Percentiles rank a stretch among this genome's conserved stretches.
Evolutionary conservation across 2,113 vertebrate genomes (phyloP).

Genomic region (Sturnira hondurensis): DNA sequence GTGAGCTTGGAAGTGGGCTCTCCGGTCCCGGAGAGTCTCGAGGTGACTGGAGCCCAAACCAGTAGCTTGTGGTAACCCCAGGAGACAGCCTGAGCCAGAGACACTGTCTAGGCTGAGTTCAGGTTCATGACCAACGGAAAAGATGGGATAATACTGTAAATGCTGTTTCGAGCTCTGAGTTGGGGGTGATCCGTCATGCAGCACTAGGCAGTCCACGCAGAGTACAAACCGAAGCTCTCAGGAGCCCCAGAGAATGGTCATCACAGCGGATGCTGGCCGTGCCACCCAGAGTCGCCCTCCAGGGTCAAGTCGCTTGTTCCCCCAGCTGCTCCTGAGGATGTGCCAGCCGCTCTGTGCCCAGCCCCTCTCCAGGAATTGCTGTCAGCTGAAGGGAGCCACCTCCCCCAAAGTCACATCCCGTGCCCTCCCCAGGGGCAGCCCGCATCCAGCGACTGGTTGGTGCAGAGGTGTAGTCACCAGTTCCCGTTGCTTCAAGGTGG

Average conservation of each 20-base stretch:
- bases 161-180: background rate
- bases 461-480: background rate
- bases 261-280: background rate
- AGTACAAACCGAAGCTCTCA: background rate
- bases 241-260: background rate
- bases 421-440: background rate
- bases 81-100: background rate
- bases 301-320: background rate
- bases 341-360: background rate
- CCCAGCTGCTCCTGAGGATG: background rate
- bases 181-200: background rate
- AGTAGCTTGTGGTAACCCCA: background rate
- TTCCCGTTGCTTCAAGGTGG: background rate
- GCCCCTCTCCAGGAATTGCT: background rate
- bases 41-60: background rate
- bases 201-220: background rate
- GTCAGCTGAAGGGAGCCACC: background rate
- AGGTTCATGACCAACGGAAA: background rate
- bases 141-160: fast-evolving
- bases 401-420: background rate
- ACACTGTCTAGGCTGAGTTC: background rate
- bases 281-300: background rate
- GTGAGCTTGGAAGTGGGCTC: background rate
- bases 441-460: background rate
- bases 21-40: background rate